Base-by-base conservation (phyloP, 2,888 invertebrate species). In the Falcaria lacertinaria region DNA sequence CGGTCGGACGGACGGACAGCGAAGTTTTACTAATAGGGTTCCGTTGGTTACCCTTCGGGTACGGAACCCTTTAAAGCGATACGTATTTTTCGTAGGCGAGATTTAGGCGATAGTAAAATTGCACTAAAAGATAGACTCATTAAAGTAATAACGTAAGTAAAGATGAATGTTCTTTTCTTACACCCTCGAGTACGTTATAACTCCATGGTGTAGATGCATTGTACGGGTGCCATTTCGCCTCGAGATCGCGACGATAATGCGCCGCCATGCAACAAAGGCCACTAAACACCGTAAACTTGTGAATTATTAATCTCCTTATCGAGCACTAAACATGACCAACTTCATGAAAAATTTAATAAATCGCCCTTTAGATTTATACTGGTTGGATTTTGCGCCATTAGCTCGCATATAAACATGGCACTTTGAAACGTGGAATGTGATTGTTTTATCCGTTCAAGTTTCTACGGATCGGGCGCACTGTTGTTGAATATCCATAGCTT, bases 281-380 rank as follows among this genome's bases (percentile, higher is more conserved):
- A 61, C 83, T 86, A 85, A 88, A 80, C 86, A 79, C 86, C 86
- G 86, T 86, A 80, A 87, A 86, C 85, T 83, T 80, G 85, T 88
- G 86, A 87, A 88, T 88, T 85, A 88, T 88, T 88, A 87, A 88
- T 84, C 80, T 68, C 62, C 74, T 83, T 86, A 86, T 86, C 84
- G 82, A 77, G 66, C 64, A 67, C 67, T 65, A 67, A 74, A 83
- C 83, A 80, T 74, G 78, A 65, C 74, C 69, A 59, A 64, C 66
- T 77, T 78, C 73, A 81, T 86, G 82, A 84, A 86, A 82, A 81
- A 81, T 84, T 79, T 80, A 81, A 86, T 85, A 80, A 84, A 81
- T 81, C 76, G 77, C 72, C 67, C 57, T 67, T 65, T 71, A 67
- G 73, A 83, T 84, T 83, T 80, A 79, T 78, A 67, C 65, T 47